Evolutionary conservation across 2,797 vertebrate genomes (phyloP).

Genomic region (Prunella strophiata): DNA sequence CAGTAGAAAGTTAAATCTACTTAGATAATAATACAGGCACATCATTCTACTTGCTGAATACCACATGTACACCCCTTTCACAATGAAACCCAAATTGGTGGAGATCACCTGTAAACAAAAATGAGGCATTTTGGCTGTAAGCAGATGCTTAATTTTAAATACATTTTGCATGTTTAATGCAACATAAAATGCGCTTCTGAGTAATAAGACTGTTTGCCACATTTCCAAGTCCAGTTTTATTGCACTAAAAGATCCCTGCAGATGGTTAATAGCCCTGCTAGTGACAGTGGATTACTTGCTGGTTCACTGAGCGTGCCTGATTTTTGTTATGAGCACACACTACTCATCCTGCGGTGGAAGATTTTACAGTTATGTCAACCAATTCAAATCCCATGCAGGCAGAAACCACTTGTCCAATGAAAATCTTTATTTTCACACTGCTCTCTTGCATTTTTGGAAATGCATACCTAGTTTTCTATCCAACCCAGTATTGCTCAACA

Average conservation of each 20-base stretch:
- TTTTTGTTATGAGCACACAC: not conserved
- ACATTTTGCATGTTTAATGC: not conserved
- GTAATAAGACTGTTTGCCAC: not conserved
- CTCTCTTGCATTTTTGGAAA: not conserved
- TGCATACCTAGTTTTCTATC: not conserved
- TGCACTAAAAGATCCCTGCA: not conserved
- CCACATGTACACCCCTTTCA: not conserved
- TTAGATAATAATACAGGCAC: not conserved
- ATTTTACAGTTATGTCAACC: not conserved
- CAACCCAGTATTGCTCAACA: not conserved
- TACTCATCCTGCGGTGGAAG: not conserved
- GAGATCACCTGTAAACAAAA: not conserved
- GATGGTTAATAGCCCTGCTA: not conserved
- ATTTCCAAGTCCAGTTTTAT: conserved; percentile 5
- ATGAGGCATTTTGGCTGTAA: not conserved
- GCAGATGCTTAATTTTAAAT: conserved; percentile 1
- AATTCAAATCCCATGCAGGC: not conserved
- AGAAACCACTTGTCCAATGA: not conserved
- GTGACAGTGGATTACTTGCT: not conserved
- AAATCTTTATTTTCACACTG: not conserved
- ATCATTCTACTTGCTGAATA: not conserved
- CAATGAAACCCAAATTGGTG: not conserved
- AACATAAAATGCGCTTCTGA: conserved; percentile 1
- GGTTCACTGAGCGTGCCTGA: not conserved
- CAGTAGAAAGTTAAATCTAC: not conserved